Evolutionary conservation across 2,797 vertebrate species (phyloP), one percentile per base, ranked within the genome.

Genomic region (Cynodonichthys magdalenae): DNA sequence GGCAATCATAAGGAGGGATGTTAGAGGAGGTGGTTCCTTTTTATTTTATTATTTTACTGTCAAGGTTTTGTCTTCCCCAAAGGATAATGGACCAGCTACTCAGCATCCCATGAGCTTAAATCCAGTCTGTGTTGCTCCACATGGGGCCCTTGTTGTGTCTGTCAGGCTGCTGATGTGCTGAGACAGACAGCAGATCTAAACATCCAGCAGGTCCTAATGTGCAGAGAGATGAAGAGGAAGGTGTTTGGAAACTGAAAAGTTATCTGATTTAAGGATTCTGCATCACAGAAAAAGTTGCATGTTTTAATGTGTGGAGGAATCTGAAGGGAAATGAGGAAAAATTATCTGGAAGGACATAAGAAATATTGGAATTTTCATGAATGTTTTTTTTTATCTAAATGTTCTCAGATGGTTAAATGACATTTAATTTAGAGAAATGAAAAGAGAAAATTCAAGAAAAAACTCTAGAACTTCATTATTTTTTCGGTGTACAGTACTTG

Each of bases 231-330:
- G 44, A 12, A 36, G 53, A 42, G 17, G 61, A 54, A 41, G 48
- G 52, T 54, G 44, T 29, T 31, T 8, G 17, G 41, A n/a, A 15
- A 4, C 34, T 2, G 31, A 12, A 58, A 39, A 45, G 53, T 63
- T 34, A 28, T 67, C 29, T 20, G 53, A 18, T 45, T 41, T 39
- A 31, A 46, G 45, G 78, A 82, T 29, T 79, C 27, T 45, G 63
- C 53, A 4, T 66, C 68, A 45, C 6, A 54, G 60, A 63, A 85
- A 66, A 87, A 87, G 80, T 72, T 80, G 65, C 81, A 85, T 74
- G 80, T 87, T 75, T 74, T 77, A 74, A 31, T 71, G 54, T 20
- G 19, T 9, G 6, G 27, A 29, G n/a, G 8, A 57, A 27, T 10
- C 50, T 45, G 17, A 41, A 15, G 44, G 31, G 20, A 9, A 28